Base-by-base conservation (phyloP, 92 coral and sea anemone species). In the Actinernus sp. region DNA sequence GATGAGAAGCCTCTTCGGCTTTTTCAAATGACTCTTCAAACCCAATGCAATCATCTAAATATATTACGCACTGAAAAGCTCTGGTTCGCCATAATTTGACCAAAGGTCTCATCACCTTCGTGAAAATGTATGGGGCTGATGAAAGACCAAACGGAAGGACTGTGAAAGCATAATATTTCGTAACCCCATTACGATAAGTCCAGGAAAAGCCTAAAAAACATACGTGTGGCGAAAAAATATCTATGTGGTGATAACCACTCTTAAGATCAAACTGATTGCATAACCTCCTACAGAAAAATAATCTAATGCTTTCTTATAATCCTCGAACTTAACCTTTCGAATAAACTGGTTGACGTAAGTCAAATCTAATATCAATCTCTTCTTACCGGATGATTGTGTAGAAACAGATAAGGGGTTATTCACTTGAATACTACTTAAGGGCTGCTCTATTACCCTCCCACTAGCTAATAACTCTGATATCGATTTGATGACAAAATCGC, bases 351-450 rank as follows among this genome's bases (percentile, higher is more conserved):
- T 76, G 27, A 76, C 67, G 54, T 34, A 68, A 19, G 76, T 45
- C 12, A 66, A 32, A 47, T 76, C 84, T 26, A 75, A 20, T 19
- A 75, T 75, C 21, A 75, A 38, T 40, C 82, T 50, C 26, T 29
- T 45, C 30, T 75, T 39, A 20, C 82, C 74, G 19, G 29, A 51
- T 1, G 72, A 61, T 18, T 49, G 63, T 9, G 61, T 40, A 23
- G 74, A 38, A 20, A 75, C 74, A 11, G 74, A 65, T 30, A 66
- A 56, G 27, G 84, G 84, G 41, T 67, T 76, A 26, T 55, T 25
- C 12, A 63, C 53, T 13, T 52, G 57, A 14, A 55, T 38, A 14
- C 31, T 51, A 31, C 27, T 45, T 45, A 18, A 33, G 40, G 36
- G n/a, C 19, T 24, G 22, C 16, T 64, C 55, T 20, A 55, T n/a